Evolutionary conservation across 1,140 invertebrate genomes (phyloP), one percentile per base, ranked within the genome.

Genomic region (Brachionus plicatilis): DNA sequence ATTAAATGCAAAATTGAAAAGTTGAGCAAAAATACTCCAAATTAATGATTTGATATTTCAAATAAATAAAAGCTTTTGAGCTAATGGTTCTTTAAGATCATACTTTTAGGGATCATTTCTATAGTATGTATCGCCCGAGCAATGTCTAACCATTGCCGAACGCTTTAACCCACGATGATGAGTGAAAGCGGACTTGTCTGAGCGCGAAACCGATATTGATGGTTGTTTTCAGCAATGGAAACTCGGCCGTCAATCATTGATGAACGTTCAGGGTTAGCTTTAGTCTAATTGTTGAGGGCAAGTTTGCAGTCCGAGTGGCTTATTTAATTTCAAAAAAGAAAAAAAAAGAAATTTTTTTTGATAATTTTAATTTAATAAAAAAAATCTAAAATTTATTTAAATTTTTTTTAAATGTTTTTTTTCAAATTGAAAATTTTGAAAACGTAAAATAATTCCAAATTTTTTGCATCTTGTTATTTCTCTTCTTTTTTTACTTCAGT

Each of bases 41-140:
- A 1, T 72, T 72, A 43, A 11, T 0, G 11, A 7, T 43, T 17
- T 4, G 17, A n/a, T 20, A 17, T 17, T 20, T 20, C 3, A 20
- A 43, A 41, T 72, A 72, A 72, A 72, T 72, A 45, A 17, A 17
- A 41, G 68, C n/a, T 20, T 17, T 8, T 20, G 17, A 37, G 33
- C 33, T n/a, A 20, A 17, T 72, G 68, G 6, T 72, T 72, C 41
- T 72, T 72, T 72, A 72, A 72, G 68, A 72, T 72, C 68, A 72
- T 72, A 72, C 68, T 72, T 72, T 72, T 72, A 72, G 68, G 68
- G 68, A 72, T 72, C 68, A 72, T 72, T 72, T 72, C 68, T 72
- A 72, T 72, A 72, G 68, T 72, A 72, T 72, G 68, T 72, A 72
- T 72, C 68, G 68, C 68, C 68, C 68, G 68, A 72, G 68, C 68